A percentile compares a stretch with the other conserved stretches of the same genome.
Evolutionary conservation across 2,797 vertebrate species (phyloP).

Genomic region (Diplodus puntazzo): DNA sequence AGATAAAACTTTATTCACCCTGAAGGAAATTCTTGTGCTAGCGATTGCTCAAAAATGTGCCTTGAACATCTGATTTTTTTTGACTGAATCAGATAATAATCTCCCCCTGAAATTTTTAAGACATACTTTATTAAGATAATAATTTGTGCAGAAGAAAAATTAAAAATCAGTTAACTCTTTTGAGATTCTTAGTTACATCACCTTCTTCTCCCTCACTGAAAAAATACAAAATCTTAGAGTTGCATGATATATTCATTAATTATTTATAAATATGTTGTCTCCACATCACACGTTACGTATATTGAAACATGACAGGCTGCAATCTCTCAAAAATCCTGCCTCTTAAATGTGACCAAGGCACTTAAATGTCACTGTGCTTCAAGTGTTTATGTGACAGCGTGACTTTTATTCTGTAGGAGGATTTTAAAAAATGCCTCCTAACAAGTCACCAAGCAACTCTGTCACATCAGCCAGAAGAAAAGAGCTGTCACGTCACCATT

Average conservation of each 20-base stretch:
- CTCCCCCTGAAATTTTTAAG: too few relatives aligned
- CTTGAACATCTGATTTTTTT: too few relatives aligned
- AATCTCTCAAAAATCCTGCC: background rate
- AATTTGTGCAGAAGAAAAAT: too few relatives aligned
- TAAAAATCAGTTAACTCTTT: background rate
- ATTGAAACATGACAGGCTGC: background rate
- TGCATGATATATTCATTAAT: too few relatives aligned
- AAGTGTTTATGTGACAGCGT: background rate
- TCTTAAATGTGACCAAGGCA: background rate
- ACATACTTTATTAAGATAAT: too few relatives aligned
- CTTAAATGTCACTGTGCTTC: background rate
- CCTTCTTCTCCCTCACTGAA: background rate
- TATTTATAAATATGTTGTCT: too few relatives aligned
- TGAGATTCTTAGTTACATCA: background rate
- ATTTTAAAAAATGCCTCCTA: conserved; percentile 1
- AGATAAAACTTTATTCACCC: too few relatives aligned
- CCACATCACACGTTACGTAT: background rate
- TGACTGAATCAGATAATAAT: too few relatives aligned
- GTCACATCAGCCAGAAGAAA: background rate
- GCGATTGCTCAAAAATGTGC: too few relatives aligned
- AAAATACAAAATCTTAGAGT: too few relatives aligned
- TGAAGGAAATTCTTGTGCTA: too few relatives aligned
- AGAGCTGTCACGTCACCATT: background rate
- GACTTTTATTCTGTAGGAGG: background rate
- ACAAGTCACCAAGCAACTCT: conserved; percentile 26